Evolutionary conservation across 1,140 invertebrate species (phyloP).

Genomic region (Apis mellifera): DNA sequence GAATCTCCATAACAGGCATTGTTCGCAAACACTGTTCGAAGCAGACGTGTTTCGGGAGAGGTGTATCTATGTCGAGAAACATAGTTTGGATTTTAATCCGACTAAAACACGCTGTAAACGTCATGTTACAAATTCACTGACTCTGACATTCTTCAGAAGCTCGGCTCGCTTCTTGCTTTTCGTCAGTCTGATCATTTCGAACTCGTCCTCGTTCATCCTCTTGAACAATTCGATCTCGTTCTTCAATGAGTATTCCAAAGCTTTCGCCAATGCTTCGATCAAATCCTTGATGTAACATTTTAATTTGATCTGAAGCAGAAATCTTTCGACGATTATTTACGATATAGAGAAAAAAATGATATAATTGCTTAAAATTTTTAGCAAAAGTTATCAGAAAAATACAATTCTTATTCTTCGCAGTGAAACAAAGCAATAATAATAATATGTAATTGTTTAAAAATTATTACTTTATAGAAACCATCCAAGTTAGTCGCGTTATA

Average conservation of each 20-base stretch:
- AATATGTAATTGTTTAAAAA: neutral
- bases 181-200: constrained; percentile 87
- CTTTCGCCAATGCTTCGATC: constrained; percentile 83
- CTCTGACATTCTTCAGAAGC: constrained; percentile 84
- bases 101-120: neutral
- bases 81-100: neutral
- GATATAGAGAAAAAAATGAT: neutral
- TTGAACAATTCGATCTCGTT: constrained; percentile 87
- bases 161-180: constrained; percentile 85
- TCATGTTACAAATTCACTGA: constrained; percentile 65
- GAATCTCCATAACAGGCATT: constrained; percentile 86
- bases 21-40: constrained; percentile 80
- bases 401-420: neutral
- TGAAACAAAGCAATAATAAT: neutral
- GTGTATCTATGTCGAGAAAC: constrained; percentile 25
- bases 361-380: neutral
- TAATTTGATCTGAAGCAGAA: constrained; percentile 81
- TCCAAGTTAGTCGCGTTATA: constrained; percentile 85
- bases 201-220: constrained; percentile 90
- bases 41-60: neutral
- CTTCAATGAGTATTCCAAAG: constrained; percentile 85
- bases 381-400: neutral
- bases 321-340: constrained; percentile 24
- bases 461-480: constrained; percentile 81
- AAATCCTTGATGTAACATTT: constrained; percentile 85